Conservation (phyloP, 2,113 vertebrate species). For the Eidolon helvum region DNA sequence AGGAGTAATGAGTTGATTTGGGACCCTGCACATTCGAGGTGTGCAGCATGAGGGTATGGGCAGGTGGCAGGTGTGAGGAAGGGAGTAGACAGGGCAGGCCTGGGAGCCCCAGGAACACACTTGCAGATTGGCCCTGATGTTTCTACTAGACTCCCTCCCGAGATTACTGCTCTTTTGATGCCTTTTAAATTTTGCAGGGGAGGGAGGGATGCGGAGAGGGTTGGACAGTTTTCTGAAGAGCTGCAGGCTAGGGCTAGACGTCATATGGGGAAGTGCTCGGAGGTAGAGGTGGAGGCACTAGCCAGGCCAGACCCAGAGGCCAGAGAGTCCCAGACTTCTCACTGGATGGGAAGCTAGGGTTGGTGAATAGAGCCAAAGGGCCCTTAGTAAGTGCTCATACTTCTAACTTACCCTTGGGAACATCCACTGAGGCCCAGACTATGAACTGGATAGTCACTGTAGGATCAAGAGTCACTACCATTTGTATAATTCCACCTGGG, state of each 20-base stretch:
- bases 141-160: not conserved
- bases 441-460: not conserved
- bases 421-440: too few species aligned
- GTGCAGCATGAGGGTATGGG: not conserved
- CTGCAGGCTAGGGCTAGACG: not conserved
- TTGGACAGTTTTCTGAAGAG: not conserved
- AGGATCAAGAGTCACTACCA: fast-evolving
- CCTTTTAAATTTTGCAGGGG: constrained; percentile 66
- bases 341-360: too few species aligned
- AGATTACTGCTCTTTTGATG: not conserved
- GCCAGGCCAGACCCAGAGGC: too few species aligned
- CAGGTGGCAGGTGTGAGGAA: not conserved
- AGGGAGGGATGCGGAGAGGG: not conserved
- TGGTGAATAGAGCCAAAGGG: fast-evolving
- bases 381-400: not conserved
- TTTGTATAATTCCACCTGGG: not conserved
- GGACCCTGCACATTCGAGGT: not conserved
- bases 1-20: not conserved
- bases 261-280: not conserved
- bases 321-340: not conserved
- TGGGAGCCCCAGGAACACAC: not conserved
- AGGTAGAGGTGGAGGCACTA: not conserved
- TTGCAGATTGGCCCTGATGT: not conserved
- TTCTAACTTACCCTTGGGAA: not conserved
- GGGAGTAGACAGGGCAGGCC: not conserved